These are phyloP conservation scores for Archilochus colubris DNA, from an alignment of 2,113 vertebrate genomes.

Conservation along the genomic window DNA sequence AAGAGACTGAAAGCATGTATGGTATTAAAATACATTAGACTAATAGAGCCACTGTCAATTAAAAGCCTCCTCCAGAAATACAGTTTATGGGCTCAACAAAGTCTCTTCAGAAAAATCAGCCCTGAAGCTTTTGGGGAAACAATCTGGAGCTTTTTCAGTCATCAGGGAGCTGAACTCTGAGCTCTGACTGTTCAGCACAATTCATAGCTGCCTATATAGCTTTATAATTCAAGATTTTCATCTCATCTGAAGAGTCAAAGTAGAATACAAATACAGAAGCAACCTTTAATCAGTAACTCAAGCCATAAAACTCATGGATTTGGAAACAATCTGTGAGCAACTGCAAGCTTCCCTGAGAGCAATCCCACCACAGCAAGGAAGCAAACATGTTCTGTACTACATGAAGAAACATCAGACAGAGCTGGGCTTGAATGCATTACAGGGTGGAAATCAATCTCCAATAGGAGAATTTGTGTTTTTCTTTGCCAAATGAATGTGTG, in stretches of 20 bases:
- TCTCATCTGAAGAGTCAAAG: conserved; percentile 32
- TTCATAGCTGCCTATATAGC: conserved; percentile 49
- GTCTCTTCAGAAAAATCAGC: conserved; percentile 22
- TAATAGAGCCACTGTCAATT: conserved; percentile 22
- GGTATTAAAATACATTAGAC: conserved; percentile 23
- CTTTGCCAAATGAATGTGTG: not conserved
- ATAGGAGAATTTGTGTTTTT: not conserved
- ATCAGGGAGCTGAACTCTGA: conserved; percentile 60
- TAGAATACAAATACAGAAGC: conserved; percentile 58
- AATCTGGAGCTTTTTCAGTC: conserved; percentile 11
- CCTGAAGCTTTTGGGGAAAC: conserved; percentile 19
- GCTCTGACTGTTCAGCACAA: conserved; percentile 40
- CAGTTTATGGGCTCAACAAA: not conserved
- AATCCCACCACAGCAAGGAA: not conserved
- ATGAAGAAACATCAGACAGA: not conserved
- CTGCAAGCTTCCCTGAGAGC: not conserved
- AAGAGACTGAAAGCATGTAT: not conserved
- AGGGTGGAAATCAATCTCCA: not conserved
- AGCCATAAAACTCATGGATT: not conserved
- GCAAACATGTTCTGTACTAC: not conserved
- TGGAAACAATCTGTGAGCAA: conserved; percentile 15
- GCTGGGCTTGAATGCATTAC: not conserved
- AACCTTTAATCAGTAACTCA: conserved; percentile 24
- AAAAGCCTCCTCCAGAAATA: conserved; percentile 14
- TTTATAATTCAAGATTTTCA: conserved; percentile 58